Base-by-base conservation (phyloP, 1,140 invertebrate genomes). In the Drepana arcuata region DNA sequence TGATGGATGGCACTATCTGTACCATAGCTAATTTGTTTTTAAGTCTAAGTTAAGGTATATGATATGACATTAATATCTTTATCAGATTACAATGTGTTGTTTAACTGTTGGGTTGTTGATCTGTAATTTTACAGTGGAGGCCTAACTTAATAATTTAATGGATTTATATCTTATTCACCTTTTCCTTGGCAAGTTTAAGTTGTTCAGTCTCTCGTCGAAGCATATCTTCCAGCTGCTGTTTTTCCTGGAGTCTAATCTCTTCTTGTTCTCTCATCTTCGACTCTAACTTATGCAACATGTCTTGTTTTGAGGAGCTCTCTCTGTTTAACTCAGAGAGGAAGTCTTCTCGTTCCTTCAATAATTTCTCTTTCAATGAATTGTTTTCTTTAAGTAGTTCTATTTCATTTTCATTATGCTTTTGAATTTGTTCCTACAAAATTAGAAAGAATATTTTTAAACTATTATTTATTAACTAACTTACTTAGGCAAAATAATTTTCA, bases 251-350 rank as follows among this genome's bases (percentile, higher is more conserved):
- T 15, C 59, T 35, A 15, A 63, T 41, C 30, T 74, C 64, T 31
- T 79, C 69, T 38, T 79, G 69, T 35, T 79, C 67, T 12, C 36
- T 48, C n/a, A 79, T 71, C 48, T 66, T 73, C 13, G 41, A 49
- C 42, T 74, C 58, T 16, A 82, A 39, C 27, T 66, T 68, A 18
- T 66, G 52, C 32, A 87, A 56, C 43, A 77, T 60, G 10, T 73
- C 64, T 35, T 87, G 78, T 49, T 87, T 87, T 25, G 85, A 78
- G 4, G 64, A 34, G 27, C 62, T 79, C 35, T 86, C 86, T 21
- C 78, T 66, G 31, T 84, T 78, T 1, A 87, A 45, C 36, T 83
- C 81, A 15, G 38, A 34, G 1, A 85, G 33, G 34, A 87, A 71
- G 15, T 85, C 67, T 31, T 84, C 65, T 45, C 86, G 77, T 34